Conservation (phyloP, 2,113 vertebrate genomes). For the Rhineura floridana region DNA sequence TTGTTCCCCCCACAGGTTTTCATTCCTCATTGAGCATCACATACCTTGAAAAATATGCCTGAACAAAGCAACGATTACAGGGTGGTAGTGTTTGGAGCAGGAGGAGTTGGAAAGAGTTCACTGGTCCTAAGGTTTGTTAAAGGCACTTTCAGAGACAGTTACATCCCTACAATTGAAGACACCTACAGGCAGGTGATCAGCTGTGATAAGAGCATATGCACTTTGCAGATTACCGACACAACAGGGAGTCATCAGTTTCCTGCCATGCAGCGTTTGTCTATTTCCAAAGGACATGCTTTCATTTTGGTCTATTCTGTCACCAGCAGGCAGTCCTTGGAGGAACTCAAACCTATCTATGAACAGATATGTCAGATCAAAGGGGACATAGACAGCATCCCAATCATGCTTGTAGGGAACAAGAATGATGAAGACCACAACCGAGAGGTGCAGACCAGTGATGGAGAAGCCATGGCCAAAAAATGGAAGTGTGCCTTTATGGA, state of each 20-base stretch:
- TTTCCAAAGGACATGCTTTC: constrained; percentile 85
- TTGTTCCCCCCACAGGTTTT: constrained; percentile 56
- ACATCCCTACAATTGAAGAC: constrained; percentile 85
- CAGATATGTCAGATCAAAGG: constrained; percentile 87
- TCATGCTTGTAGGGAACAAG: constrained; percentile 86
- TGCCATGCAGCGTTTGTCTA: constrained; percentile 85
- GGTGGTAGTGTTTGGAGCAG: constrained; percentile 84
- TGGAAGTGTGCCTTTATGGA: constrained; percentile 88
- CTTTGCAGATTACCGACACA: constrained; percentile 85
- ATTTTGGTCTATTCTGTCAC: constrained; percentile 85
- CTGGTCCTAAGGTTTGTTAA: constrained; percentile 84
- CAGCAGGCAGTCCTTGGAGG: constrained; percentile 82
- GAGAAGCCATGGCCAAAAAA: constrained; percentile 79
- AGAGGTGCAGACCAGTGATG: constrained; percentile 80
- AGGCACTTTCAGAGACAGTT: constrained; percentile 85
- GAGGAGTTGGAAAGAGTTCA: constrained; percentile 85
- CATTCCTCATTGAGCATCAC: constrained; percentile 7
- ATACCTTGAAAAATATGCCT: constrained; percentile 73
- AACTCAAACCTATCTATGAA: constrained; percentile 84
- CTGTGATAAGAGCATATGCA: constrained; percentile 87
- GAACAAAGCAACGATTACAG: constrained; percentile 87
- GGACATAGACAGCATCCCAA: constrained; percentile 82
- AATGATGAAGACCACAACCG: constrained; percentile 81
- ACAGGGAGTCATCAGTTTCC: constrained; percentile 86
- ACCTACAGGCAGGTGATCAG: constrained; percentile 87